Conservation (phyloP, 2,888 invertebrate species). For the Acholoe squamosa region DNA sequence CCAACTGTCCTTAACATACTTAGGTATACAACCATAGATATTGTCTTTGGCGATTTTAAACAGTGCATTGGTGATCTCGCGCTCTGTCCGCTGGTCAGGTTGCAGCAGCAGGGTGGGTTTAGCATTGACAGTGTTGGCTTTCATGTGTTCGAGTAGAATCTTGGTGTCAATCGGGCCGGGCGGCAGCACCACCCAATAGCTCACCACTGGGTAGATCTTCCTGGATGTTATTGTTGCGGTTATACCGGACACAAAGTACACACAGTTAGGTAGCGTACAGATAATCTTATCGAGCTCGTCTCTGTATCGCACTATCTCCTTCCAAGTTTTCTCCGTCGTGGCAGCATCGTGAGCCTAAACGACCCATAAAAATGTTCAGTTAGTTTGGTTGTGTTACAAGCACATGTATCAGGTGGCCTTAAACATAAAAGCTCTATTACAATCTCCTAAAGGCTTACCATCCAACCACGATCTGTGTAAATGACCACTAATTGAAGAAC, state of each 20-base stretch:
- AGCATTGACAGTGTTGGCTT: not conserved
- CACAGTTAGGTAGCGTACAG: not conserved
- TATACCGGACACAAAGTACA: conserved; percentile 37
- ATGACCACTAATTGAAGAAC: not conserved
- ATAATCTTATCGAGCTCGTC: not conserved
- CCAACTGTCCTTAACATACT: not conserved
- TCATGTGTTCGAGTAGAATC: not conserved
- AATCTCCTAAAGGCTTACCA: not conserved
- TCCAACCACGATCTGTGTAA: not conserved
- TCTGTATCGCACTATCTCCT: not conserved
- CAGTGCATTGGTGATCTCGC: not conserved
- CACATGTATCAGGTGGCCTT: not conserved
- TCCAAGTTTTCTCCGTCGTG: not conserved
- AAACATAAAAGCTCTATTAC: too few species aligned
- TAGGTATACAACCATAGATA: conserved; percentile 8
- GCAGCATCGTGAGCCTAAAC: not conserved
- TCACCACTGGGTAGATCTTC: not conserved
- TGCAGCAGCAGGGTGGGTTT: conserved; percentile 19
- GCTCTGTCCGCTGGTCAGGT: not conserved
- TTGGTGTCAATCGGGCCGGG: not conserved
- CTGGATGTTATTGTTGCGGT: not conserved
- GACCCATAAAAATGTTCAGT: not conserved
- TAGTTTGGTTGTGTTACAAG: not conserved
- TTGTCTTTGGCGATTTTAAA: conserved; percentile 35
- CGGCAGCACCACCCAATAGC: not conserved